Evolutionary conservation across 1,140 invertebrate species (phyloP), one percentile per base, ranked within the genome.

Genomic region (Notospermus geniculatus): DNA sequence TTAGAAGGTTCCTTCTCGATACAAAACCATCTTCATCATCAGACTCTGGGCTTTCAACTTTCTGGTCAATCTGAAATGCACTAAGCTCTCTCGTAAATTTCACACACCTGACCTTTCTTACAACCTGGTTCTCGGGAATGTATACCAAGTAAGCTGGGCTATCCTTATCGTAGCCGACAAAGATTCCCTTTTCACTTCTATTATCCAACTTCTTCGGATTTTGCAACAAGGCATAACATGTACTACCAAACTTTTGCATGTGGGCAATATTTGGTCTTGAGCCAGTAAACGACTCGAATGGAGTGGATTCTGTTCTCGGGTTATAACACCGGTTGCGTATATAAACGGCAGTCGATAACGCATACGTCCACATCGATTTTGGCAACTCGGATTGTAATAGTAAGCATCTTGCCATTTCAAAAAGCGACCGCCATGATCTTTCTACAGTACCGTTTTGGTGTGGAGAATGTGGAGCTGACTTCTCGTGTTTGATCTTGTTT

Each of bases 331-430:
- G 59, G 45, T 66, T 66, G 29, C 65, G 36, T 1, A 60, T 63
- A 23, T 73, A 69, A 11, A 54, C 45, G 1, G 72, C 65, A 11
- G 65, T 62, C 15, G 32, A 59, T 11, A 69, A 27, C 17, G 66
- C 70, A 59, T 74, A 69, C 19, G 63, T 52, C 67, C 73, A 72
- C 46, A 71, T 53, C 0, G 23, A 41, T 29, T 66, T 61, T 28
- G 66, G 60, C 9, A 78, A 32, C 45, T 54, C 55, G 17, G 66
- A 28, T 46, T 67, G 56, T 2, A 67, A n/a, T 27, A 74, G 9
- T n/a, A n/a, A n/a, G n/a, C n/a, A n/a, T n/a, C 59, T 53, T 17
- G 50, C 32, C 52, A 57, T 57, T 30, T 62, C 59, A 62, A 65
- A 61, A 5, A 65, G 43, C 17, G 53, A 52, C n/a, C 63, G 28